Evolutionary conservation across 2,888 invertebrate genomes (phyloP).

Genomic region (Drosophila picticornis): DNA sequence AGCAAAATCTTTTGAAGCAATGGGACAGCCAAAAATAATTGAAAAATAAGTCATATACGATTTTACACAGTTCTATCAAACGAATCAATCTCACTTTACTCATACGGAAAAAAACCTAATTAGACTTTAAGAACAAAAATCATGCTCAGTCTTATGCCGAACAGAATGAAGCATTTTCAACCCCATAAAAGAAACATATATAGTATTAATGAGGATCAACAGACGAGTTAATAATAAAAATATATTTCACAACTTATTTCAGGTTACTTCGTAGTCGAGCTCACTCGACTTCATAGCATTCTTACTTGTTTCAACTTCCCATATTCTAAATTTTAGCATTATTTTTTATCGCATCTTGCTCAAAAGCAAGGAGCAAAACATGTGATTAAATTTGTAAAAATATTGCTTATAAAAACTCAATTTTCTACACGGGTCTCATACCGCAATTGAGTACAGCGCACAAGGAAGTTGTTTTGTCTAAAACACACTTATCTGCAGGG

Average conservation of each 20-base stretch:
- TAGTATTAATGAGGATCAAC: neutral
- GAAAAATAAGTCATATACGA: neutral
- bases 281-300: neutral
- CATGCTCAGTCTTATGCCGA: neutral
- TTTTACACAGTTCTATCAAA: neutral
- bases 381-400: neutral
- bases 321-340: neutral
- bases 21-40: neutral
- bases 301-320: neutral
- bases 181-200: neutral
- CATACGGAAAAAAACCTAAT: neutral
- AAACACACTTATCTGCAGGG: slow-evolving; percentile 7
- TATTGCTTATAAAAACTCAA: slow-evolving; percentile 19
- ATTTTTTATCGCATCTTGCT: neutral
- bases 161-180: neutral
- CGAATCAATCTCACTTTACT: neutral
- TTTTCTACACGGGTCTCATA: slow-evolving; percentile 13
- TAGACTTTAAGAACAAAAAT: neutral
- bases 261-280: neutral
- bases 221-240: neutral
- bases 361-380: neutral
- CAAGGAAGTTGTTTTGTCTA: slow-evolving; percentile 26
- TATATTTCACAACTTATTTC: neutral
- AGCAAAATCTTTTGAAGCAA: neutral
- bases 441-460: slow-evolving; percentile 9